A percentile compares a stretch with the other conserved stretches of the same genome.
phyloP scores from a whole-genome alignment of 2,797 vertebrate species.

The Taenioides sp. region DNA sequence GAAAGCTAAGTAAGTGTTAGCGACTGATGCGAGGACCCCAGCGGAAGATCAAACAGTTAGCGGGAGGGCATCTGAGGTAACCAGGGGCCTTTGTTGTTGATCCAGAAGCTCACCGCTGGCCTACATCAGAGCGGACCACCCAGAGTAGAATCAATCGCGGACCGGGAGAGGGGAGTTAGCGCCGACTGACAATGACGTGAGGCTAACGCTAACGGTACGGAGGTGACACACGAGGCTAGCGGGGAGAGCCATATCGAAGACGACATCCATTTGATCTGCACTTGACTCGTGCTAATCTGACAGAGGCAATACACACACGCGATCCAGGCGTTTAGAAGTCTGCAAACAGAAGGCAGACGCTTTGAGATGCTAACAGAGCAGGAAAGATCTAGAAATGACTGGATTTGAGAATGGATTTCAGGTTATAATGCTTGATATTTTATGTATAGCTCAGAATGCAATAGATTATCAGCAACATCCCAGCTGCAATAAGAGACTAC shows the following conservation, averaged over 20 bases:
- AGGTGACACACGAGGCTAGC: constrained; percentile 41
- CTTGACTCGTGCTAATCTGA: constrained; percentile 53
- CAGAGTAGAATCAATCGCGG: constrained; percentile 39
- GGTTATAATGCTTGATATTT: no score
- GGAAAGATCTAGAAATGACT: no score
- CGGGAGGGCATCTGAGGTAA: constrained; percentile 30
- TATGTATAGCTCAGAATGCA: no score
- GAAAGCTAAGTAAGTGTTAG: not conserved
- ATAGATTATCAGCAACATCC: no score
- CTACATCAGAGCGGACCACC: constrained; percentile 39
- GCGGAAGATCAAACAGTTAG: constrained; percentile 21
- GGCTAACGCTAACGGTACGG: constrained; percentile 43
- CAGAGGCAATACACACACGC: constrained; percentile 37
- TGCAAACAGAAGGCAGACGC: not conserved
- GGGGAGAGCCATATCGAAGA: constrained; percentile 47
- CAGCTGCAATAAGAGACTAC: no score
- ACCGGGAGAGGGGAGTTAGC: constrained; percentile 35
- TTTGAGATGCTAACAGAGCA: no score
- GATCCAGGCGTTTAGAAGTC: constrained; percentile 19
- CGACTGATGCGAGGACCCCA: constrained; percentile 25
- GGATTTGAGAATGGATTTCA: no score
- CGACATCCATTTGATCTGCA: constrained; percentile 51
- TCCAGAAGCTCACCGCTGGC: constrained; percentile 34
- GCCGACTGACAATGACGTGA: constrained; percentile 49
- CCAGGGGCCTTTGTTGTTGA: constrained; percentile 39